These are phyloP conservation scores for Catharus fuscescens DNA, from an alignment of 2,113 vertebrate species.

Conservation along the genomic window DNA sequence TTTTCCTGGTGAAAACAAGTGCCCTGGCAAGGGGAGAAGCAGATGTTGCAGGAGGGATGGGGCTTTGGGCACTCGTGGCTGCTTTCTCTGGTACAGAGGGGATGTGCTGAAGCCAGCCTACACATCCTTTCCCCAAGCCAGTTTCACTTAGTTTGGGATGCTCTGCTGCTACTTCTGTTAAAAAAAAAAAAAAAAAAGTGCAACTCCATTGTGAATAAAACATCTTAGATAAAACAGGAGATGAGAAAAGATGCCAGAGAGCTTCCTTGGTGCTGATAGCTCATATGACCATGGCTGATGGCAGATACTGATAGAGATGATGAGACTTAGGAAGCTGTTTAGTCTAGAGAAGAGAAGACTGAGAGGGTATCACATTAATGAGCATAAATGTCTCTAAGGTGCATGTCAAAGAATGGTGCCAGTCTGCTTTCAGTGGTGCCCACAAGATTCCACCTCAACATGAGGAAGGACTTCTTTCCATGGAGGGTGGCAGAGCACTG, in stretches of 20 bases:
- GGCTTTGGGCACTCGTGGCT: rapidly evolving
- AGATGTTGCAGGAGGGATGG: neutral
- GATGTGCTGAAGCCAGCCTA: neutral
- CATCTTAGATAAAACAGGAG: neutral
- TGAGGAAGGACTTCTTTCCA: neutral
- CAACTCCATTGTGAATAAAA: neutral
- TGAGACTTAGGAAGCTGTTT: neutral
- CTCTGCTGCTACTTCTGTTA: neutral
- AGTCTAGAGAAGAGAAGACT: neutral
- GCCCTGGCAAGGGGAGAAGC: neutral
- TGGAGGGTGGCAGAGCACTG: neutral
- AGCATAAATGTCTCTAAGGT: neutral
- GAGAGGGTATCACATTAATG: neutral
- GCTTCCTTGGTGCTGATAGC: neutral
- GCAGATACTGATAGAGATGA: neutral
- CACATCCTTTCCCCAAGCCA: neutral
- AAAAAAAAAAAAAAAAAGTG: neutral
- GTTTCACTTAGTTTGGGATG: neutral
- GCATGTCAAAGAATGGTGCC: neutral
- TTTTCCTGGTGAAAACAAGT: neutral
- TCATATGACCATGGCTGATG: neutral
- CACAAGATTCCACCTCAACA: neutral
- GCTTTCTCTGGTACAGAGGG: rapidly evolving
- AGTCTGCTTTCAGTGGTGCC: neutral
- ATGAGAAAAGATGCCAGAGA: neutral